phyloP scores from a whole-genome alignment of 2,113 vertebrate genomes.

The Zapus hudsonius region DNA sequence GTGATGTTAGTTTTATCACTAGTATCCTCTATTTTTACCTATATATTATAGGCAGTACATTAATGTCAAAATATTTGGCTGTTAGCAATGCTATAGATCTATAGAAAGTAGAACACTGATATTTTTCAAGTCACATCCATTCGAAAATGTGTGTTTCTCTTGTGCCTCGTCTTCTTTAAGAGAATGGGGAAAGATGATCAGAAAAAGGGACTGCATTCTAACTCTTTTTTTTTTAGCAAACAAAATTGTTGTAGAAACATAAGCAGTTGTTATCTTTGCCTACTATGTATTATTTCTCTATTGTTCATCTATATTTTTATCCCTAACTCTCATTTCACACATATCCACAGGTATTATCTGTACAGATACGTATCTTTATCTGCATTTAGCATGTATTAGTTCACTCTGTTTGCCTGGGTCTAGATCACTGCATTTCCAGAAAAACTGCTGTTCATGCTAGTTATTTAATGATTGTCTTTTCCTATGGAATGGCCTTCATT shows the following conservation, averaged over 20 bases:
- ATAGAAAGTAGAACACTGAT: too few species aligned
- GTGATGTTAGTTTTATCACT: not conserved
- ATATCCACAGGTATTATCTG: not conserved
- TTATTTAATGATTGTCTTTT: slow-evolving; percentile 11
- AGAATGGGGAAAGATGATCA: too few species aligned
- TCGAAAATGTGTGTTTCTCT: too few species aligned
- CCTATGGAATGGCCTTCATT: not conserved
- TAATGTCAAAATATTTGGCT: too few species aligned
- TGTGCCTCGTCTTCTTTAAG: too few species aligned
- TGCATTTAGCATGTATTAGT: not conserved
- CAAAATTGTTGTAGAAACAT: too few species aligned
- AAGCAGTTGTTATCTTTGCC: not conserved
- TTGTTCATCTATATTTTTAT: not conserved
- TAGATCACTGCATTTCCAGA: not conserved
- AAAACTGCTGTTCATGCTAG: not conserved
- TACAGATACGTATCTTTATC: not conserved
- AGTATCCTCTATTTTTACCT: not conserved
- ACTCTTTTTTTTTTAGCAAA: too few species aligned
- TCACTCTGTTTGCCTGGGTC: not conserved
- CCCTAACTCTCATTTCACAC: too few species aligned
- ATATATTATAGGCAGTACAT: too few species aligned
- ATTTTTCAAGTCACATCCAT: too few species aligned
- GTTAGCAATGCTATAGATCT: too few species aligned
- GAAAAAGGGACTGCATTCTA: too few species aligned
- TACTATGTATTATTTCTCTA: not conserved